Percentiles rank a stretch among this genome's conserved stretches.
Evolutionary conservation across 2,888 invertebrate genomes (phyloP).

Genomic region (Diarsia brunnea): DNA sequence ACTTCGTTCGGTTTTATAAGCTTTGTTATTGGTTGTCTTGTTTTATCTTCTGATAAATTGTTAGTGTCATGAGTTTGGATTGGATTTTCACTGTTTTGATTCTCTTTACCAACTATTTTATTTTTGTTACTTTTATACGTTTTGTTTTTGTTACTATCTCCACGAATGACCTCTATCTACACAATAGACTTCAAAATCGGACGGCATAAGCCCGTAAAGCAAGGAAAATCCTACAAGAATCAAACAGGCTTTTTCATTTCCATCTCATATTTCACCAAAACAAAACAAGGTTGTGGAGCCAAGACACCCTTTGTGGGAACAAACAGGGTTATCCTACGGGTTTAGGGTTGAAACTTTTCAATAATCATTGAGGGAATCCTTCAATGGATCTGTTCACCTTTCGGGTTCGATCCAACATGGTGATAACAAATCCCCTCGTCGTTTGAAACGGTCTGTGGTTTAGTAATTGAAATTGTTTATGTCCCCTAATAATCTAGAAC

Average conservation of each 20-base stretch:
- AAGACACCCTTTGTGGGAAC: slow-evolving; percentile 77
- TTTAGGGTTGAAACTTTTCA: slow-evolving; percentile 80
- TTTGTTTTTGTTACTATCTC: background rate
- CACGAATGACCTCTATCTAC: background rate
- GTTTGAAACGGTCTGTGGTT: slow-evolving; percentile 20
- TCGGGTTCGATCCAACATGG: slow-evolving; percentile 68
- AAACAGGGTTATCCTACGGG: slow-evolving; percentile 74
- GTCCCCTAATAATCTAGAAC: background rate
- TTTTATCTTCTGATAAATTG: slow-evolving; percentile 44
- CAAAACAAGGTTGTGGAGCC: slow-evolving; percentile 72
- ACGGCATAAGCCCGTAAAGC: slow-evolving; percentile 48
- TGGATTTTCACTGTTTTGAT: slow-evolving; percentile 15
- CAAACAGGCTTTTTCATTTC: slow-evolving; percentile 73
- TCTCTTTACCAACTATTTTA: background rate
- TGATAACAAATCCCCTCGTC: slow-evolving; percentile 50
- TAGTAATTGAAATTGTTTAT: slow-evolving; percentile 16
- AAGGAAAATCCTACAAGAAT: slow-evolving; percentile 73
- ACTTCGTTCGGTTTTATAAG: slow-evolving; percentile 52
- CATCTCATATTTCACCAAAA: slow-evolving; percentile 79
- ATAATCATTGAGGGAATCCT: slow-evolving; percentile 86
- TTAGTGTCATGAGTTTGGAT: slow-evolving; percentile 29
- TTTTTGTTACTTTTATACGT: background rate
- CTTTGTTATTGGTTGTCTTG: slow-evolving; percentile 42
- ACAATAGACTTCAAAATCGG: slow-evolving; percentile 33
- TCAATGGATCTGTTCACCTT: slow-evolving; percentile 75